Evolutionary conservation across 2,113 vertebrate species (phyloP).

Genomic region (Panthera tigris): DNA sequence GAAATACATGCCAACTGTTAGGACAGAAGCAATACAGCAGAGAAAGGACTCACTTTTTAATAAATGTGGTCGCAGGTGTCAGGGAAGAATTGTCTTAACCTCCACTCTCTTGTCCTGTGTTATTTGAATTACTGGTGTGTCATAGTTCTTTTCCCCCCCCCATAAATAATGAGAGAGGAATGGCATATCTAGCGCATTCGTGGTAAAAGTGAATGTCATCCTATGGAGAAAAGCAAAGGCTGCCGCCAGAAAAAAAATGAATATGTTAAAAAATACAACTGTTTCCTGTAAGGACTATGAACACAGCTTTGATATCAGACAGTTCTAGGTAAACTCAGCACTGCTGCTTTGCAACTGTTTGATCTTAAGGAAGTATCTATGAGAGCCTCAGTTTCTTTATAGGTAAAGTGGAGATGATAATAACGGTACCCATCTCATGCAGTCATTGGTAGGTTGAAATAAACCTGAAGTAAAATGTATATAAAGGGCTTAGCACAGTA

Average conservation of each 20-base stretch:
- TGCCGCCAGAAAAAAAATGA: background rate
- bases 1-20: background rate
- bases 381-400: background rate
- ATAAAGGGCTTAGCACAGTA: background rate
- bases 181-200: background rate
- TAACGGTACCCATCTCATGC: background rate
- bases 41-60: background rate
- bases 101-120: background rate
- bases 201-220: background rate
- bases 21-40: background rate
- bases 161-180: background rate
- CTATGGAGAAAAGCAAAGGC: background rate
- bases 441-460: background rate
- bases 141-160: background rate
- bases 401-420: background rate
- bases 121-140: background rate
- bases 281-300: background rate
- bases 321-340: background rate
- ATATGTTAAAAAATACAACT: background rate
- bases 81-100: background rate
- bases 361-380: background rate
- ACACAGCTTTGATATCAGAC: background rate
- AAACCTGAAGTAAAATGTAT: background rate
- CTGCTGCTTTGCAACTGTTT: background rate
- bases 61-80: background rate